Evolutionary conservation across 2,888 invertebrate species (phyloP).

Genomic region (Lottia gigantea): DNA sequence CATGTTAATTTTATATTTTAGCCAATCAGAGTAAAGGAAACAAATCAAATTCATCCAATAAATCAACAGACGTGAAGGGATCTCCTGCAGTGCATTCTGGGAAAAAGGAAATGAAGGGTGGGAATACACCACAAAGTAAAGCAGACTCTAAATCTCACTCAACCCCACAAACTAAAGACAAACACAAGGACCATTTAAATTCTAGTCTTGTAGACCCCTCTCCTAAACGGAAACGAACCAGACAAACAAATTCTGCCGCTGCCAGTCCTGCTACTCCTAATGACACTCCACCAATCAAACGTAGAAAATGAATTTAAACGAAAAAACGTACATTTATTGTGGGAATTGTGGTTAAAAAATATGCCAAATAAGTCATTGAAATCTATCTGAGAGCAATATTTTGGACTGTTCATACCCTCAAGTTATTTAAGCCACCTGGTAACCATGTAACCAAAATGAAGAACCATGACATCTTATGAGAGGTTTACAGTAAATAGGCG

Average conservation of each 20-base stretch:
- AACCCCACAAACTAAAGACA: constrained; percentile 21
- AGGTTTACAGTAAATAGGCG: too few species aligned
- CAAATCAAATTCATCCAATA: neutral
- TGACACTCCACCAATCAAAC: constrained; percentile 48
- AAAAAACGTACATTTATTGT: too few species aligned
- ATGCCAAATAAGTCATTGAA: too few species aligned
- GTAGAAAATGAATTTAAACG: constrained; percentile 39
- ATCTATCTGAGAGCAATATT: too few species aligned
- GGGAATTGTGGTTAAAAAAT: too few species aligned
- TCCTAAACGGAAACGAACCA: constrained; percentile 56
- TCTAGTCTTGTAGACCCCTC: constrained; percentile 46
- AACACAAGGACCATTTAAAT: constrained; percentile 23
- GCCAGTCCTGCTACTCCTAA: constrained; percentile 52
- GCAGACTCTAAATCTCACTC: constrained; percentile 21
- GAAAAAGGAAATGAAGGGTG: constrained; percentile 15
- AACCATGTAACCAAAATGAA: too few species aligned
- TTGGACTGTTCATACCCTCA: too few species aligned
- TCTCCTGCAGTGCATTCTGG: constrained; percentile 3
- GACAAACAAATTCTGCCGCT: constrained; percentile 45
- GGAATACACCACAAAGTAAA: constrained; percentile 16
- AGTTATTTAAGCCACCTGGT: too few species aligned
- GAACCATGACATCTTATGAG: too few species aligned
- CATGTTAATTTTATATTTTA: neutral
- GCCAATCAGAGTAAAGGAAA: neutral
- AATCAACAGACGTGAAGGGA: neutral